phyloP scores from a whole-genome alignment of 2,888 invertebrate species.

The Tetranychus truncatus region DNA sequence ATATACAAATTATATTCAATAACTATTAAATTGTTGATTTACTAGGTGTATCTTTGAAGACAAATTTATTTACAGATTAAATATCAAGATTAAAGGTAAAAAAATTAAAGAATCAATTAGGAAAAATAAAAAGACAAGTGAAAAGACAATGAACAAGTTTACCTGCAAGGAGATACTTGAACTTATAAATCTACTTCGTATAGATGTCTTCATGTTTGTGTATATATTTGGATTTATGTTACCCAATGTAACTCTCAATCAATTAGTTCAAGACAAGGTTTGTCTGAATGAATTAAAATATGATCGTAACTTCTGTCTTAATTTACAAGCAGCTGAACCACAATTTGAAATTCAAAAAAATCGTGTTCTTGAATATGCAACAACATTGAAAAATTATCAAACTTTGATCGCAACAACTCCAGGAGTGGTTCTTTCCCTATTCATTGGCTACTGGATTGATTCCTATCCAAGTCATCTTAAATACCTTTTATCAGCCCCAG shows the following conservation, averaged over 20 bases:
- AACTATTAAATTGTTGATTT: too few species aligned
- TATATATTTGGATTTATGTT: neutral
- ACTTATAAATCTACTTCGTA: neutral
- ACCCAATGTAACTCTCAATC: neutral
- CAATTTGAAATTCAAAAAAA: neutral
- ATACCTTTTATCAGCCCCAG: neutral
- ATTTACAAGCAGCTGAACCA: neutral
- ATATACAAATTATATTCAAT: too few species aligned
- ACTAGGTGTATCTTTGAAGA: too few species aligned
- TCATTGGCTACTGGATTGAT: neutral
- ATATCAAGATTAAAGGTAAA: neutral
- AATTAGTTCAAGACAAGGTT: neutral
- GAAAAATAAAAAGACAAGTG: neutral
- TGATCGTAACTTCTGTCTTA: neutral
- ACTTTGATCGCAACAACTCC: neutral
- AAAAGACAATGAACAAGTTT: neutral
- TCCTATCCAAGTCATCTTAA: neutral
- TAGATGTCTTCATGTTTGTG: neutral
- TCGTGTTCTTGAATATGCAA: neutral
- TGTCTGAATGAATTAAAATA: neutral
- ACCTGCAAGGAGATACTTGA: neutral
- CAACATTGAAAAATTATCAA: neutral
- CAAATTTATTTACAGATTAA: too few species aligned
- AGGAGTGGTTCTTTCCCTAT: neutral
- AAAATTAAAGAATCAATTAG: neutral